These are phyloP conservation scores for Rhaphigaster nebulosa DNA, from an alignment of 2,888 invertebrate species.

Conservation along the genomic window DNA sequence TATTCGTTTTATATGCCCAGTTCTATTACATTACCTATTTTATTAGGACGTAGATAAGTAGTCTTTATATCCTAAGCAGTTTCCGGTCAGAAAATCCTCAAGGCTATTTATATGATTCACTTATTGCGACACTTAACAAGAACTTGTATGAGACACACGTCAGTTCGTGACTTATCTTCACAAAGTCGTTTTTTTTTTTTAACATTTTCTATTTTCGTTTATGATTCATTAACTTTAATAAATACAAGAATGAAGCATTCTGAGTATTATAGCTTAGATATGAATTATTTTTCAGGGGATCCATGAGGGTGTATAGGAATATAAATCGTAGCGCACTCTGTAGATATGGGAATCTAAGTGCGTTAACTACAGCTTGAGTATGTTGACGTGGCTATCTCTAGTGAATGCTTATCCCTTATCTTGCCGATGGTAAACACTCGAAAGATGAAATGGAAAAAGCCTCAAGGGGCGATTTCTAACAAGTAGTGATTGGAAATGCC, in stretches of 20 bases:
- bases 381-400: background rate
- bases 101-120: background rate
- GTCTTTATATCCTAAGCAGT: background rate
- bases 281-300: background rate
- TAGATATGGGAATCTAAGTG: background rate
- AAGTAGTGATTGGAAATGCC: conserved; percentile 22
- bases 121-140: background rate
- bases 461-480: background rate
- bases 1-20: no score
- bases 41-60: no score
- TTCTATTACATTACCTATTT: no score
- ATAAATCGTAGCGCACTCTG: background rate
- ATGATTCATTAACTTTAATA: background rate
- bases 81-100: background rate
- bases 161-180: conserved; percentile 7
- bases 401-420: background rate
- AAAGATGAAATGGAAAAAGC: conserved; percentile 25
- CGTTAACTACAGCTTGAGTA: background rate
- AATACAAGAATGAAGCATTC: background rate
- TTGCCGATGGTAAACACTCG: background rate
- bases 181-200: background rate
- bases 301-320: no score
- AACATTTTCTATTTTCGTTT: background rate
- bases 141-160: background rate
- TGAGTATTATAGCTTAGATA: background rate